These are phyloP conservation scores for Heliconius himera DNA, from an alignment of 1,140 invertebrate species.

Conservation along the genomic window DNA sequence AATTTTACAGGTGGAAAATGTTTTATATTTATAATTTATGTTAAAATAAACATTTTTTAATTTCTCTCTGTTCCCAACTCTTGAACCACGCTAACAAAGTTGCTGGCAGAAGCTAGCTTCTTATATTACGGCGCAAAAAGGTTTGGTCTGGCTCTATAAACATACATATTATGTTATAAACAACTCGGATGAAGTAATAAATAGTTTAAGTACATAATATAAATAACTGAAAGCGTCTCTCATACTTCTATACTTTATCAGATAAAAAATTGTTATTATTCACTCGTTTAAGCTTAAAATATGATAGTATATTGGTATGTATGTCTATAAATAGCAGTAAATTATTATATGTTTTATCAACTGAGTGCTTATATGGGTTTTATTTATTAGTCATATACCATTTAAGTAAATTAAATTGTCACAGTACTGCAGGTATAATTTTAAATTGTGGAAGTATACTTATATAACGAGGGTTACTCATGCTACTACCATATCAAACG, in stretches of 20 bases:
- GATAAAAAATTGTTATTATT: background rate
- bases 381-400: conserved; percentile 3
- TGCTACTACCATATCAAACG: background rate
- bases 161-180: background rate
- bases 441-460: background rate
- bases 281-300: background rate
- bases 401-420: conserved; percentile 8
- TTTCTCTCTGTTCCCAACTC: background rate
- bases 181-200: background rate
- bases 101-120: background rate
- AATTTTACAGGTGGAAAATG: background rate
- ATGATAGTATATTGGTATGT: background rate
- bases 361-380: background rate
- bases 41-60: background rate
- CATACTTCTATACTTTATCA: background rate
- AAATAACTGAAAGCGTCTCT: background rate
- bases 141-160: background rate
- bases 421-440: background rate
- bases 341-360: background rate
- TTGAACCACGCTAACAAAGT: background rate
- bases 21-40: background rate
- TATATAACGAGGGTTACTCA: background rate
- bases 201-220: background rate
- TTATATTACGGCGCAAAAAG: background rate
- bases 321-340: background rate